Conservation (phyloP, 2,113 vertebrate species). For the Ciconia stormi region DNA sequence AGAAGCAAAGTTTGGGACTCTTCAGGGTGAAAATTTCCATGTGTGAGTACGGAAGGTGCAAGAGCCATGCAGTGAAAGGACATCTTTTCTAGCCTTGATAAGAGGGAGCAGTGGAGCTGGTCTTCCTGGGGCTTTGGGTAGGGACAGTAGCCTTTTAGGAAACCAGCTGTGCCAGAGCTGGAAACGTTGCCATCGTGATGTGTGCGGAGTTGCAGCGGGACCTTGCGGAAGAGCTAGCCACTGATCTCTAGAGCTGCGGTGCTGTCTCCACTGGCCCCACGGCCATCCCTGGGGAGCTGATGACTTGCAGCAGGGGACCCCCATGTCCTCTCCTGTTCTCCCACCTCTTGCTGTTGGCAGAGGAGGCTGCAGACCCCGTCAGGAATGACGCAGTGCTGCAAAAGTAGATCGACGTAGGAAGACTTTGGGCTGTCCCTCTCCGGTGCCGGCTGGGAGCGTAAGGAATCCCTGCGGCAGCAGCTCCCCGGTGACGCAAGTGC, state of each 20-base stretch:
- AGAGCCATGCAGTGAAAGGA: rapidly evolving
- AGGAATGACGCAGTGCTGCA: rapidly evolving
- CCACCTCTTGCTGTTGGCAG: not conserved
- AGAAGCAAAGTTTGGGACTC: not conserved
- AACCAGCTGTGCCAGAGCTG: not conserved
- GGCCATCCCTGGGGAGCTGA: not conserved
- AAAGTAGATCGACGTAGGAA: rapidly evolving
- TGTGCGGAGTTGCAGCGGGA: rapidly evolving
- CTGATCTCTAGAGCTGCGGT: rapidly evolving
- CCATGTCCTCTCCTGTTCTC: not conserved
- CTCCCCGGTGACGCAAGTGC: not conserved
- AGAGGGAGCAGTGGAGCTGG: not conserved
- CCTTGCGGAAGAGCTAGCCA: rapidly evolving
- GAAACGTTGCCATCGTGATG: not conserved
- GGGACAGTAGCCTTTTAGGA: not conserved
- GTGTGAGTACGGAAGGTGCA: not conserved
- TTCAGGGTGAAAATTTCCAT: rapidly evolving
- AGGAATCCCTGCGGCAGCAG: not conserved
- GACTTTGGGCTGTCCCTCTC: not conserved
- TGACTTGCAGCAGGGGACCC: not conserved
- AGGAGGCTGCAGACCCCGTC: not conserved
- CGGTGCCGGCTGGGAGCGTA: not conserved
- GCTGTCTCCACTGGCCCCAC: not conserved
- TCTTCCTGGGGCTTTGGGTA: too few species aligned
- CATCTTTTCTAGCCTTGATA: not conserved